Percentiles rank a stretch among this genome's conserved stretches.
Evolutionary conservation across 2,888 invertebrate species (phyloP).

Genomic region (Autographa gamma): DNA sequence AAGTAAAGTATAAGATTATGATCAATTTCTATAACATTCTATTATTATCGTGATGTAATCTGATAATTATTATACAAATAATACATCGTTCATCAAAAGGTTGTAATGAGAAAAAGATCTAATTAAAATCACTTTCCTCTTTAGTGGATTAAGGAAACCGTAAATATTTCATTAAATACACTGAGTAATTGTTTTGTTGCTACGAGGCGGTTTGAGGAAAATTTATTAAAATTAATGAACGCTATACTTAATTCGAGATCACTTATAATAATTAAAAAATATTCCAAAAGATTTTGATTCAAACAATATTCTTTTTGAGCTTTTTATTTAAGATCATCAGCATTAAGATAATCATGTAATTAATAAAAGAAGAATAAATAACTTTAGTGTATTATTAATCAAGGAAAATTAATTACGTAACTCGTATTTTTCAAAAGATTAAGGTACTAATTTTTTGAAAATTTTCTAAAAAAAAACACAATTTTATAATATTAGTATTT

Average conservation of each 20-base stretch:
- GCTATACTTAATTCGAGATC: constrained; percentile 56
- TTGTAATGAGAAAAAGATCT: constrained; percentile 13
- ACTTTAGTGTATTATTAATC: constrained; percentile 51
- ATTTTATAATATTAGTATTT: no score
- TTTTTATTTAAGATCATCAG: constrained; percentile 48
- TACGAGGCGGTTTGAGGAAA: constrained; percentile 48
- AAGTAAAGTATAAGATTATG: no score
- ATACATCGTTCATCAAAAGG: neutral
- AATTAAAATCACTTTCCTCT: constrained; percentile 20
- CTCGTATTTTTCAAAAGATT: neutral
- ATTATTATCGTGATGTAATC: neutral
- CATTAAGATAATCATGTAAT: constrained; percentile 56
- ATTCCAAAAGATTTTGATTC: constrained; percentile 44
- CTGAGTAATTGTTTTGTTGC: constrained; percentile 47
- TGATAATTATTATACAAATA: neutral
- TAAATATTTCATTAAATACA: constrained; percentile 39
- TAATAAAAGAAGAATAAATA: constrained; percentile 55
- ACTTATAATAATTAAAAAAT: constrained; percentile 46
- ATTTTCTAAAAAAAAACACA: no score
- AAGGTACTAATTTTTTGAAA: no score
- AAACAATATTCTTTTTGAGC: constrained; percentile 50
- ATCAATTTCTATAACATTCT: no score
- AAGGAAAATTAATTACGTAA: neutral
- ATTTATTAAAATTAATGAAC: constrained; percentile 62
- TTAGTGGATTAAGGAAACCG: constrained; percentile 23